Percentiles rank a stretch among this genome's conserved stretches.
phyloP scores from a whole-genome alignment of 2,113 vertebrate genomes.

The Indri indri region DNA sequence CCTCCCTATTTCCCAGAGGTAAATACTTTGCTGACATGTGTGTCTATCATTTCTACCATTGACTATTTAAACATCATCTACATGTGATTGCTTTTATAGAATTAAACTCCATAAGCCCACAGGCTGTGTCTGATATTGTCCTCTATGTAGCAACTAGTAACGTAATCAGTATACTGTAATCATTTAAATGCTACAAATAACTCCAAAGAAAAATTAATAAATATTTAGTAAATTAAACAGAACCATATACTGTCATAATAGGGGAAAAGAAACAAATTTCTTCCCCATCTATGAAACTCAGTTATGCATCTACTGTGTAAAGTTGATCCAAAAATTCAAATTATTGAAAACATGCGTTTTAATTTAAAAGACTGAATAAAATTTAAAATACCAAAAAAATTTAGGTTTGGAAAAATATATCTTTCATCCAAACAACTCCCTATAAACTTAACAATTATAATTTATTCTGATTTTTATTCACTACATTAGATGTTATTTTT shows the following conservation, averaged over 20 bases:
- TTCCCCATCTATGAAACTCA: constrained; percentile 40
- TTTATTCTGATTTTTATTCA: constrained; percentile 82
- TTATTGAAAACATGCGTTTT: constrained; percentile 38
- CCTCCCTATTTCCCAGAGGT: not conserved
- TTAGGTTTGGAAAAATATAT: constrained; percentile 57
- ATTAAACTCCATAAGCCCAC: constrained; percentile 39
- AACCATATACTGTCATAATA: constrained; percentile 36
- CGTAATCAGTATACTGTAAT: not conserved
- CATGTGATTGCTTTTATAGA: constrained; percentile 22
- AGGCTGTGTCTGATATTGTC: not conserved
- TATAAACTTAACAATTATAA: constrained; percentile 82
- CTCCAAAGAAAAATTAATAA: constrained; percentile 58
- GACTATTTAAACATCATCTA: constrained; percentile 42
- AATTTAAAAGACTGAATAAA: constrained; percentile 51
- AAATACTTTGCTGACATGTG: not conserved
- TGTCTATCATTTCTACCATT: constrained; percentile 11
- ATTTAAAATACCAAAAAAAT: constrained; percentile 38
- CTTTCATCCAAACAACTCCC: constrained; percentile 79
- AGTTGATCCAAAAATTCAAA: constrained; percentile 23
- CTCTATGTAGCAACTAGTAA: constrained; percentile 11
- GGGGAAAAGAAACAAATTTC: constrained; percentile 34
- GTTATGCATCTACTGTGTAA: not conserved
- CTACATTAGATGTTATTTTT: constrained; percentile 83
- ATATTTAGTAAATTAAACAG: constrained; percentile 62
- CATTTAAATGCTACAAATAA: constrained; percentile 51